Evolutionary conservation across 1,140 invertebrate genomes (phyloP).

Genomic region (Drosophila aff.): DNA sequence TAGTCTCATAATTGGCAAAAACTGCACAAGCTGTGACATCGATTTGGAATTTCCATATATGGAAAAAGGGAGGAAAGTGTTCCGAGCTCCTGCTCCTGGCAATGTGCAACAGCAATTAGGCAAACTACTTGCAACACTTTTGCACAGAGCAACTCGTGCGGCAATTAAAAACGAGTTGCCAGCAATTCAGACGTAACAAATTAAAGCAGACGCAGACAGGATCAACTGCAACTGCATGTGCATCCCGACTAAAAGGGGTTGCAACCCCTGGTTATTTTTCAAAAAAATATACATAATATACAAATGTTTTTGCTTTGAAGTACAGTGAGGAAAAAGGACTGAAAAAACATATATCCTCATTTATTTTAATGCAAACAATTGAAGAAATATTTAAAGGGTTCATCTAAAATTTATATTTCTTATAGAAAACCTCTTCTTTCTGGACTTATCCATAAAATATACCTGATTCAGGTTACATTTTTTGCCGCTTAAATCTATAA

Average conservation of each 20-base stretch:
- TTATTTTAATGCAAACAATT: neutral
- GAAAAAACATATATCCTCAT: neutral
- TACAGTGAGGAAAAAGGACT: neutral
- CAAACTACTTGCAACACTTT: slow-evolving; percentile 41
- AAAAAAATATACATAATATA: neutral
- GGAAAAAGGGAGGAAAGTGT: slow-evolving; percentile 27
- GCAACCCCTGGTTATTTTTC: slow-evolving; percentile 29
- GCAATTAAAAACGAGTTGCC: slow-evolving; percentile 51
- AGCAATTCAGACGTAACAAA: slow-evolving; percentile 59
- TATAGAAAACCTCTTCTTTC: neutral
- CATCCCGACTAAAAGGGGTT: slow-evolving; percentile 35
- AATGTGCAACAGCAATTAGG: slow-evolving; percentile 68
- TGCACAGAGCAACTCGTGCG: slow-evolving; percentile 36
- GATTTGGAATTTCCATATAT: slow-evolving; percentile 26
- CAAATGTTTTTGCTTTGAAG: neutral
- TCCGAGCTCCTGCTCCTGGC: slow-evolving; percentile 11
- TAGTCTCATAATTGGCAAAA: slow-evolving; percentile 71
- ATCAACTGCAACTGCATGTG: slow-evolving; percentile 54
- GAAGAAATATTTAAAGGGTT: neutral
- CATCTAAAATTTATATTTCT: neutral
- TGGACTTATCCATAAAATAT: neutral
- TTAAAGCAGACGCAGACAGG: slow-evolving; percentile 41
- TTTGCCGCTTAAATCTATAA: neutral
- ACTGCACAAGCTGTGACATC: slow-evolving; percentile 33
- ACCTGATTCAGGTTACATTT: neutral